Evolutionary conservation across 2,888 invertebrate genomes (phyloP).

Genomic region (Oxyteleia sp.): DNA sequence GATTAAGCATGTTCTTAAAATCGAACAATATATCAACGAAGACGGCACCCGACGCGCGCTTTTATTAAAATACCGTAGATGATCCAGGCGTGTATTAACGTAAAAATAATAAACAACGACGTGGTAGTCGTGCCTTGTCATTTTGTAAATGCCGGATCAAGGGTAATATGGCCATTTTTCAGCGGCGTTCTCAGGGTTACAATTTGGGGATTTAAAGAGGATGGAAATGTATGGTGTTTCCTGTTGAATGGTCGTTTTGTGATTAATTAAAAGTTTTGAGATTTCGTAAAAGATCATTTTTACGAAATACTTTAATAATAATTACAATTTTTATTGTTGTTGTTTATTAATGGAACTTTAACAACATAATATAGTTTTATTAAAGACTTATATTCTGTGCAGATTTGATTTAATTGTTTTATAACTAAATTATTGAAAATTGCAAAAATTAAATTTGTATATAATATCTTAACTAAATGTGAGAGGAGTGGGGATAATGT

Average conservation of each 20-base stretch:
- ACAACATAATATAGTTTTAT: too few species aligned
- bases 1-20: constrained; percentile 71
- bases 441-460: too few species aligned
- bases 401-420: too few species aligned
- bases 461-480: too few species aligned
- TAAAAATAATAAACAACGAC: constrained; percentile 58
- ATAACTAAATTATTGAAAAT: too few species aligned
- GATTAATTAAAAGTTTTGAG: too few species aligned
- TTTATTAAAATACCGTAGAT: constrained; percentile 70
- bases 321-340: too few species aligned
- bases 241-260: constrained; percentile 2
- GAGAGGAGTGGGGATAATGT: too few species aligned
- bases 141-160: constrained; percentile 53
- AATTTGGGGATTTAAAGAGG: constrained; percentile 1
- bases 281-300: too few species aligned
- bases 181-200: constrained; percentile 12
- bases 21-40: constrained; percentile 72
- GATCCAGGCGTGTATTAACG: constrained; percentile 50
- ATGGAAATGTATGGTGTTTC: not conserved
- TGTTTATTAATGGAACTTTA: too few species aligned
- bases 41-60: constrained; percentile 62
- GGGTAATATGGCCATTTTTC: constrained; percentile 53
- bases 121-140: constrained; percentile 45
- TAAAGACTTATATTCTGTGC: too few species aligned
- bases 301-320: too few species aligned